Percentiles rank a stretch among this genome's conserved stretches.
These are phyloP conservation scores for Saturnia pavonia DNA, from an alignment of 2,888 invertebrate genomes.

Conservation along the genomic window DNA sequence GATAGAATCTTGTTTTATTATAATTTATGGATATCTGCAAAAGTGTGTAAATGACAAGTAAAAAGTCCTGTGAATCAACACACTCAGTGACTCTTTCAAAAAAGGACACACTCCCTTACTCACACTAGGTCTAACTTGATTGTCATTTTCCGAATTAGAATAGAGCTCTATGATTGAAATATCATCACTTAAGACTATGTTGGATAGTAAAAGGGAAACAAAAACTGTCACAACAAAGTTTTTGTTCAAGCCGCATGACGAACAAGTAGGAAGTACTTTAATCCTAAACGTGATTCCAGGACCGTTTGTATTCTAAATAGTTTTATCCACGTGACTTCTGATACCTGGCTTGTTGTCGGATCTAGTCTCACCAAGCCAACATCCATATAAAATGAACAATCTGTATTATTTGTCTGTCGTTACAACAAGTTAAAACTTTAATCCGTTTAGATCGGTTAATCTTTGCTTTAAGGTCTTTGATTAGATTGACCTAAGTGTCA, in stretches of 20 bases:
- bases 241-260: not conserved
- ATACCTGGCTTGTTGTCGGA: not conserved
- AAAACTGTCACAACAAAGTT: not conserved
- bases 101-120: not conserved
- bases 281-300: not conserved
- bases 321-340: not conserved
- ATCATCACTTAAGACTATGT: too few species aligned
- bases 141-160: not conserved
- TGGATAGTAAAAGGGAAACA: not conserved
- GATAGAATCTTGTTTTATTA: not conserved
- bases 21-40: not conserved
- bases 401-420: slow-evolving; percentile 28
- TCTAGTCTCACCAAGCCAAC: not conserved
- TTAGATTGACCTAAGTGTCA: slow-evolving; percentile 30
- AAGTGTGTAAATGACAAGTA: not conserved
- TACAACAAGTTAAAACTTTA: slow-evolving; percentile 45
- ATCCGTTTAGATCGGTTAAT: slow-evolving; percentile 40
- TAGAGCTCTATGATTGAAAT: not conserved
- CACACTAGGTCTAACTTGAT: not conserved
- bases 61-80: not conserved
- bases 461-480: slow-evolving; percentile 35
- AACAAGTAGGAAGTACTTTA: not conserved
- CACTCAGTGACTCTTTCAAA: not conserved
- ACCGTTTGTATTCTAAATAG: too few species aligned
- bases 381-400: slow-evolving; percentile 20